Base-by-base conservation (phyloP, 2,888 invertebrate genomes). In the Chymomyza caudatula region DNA sequence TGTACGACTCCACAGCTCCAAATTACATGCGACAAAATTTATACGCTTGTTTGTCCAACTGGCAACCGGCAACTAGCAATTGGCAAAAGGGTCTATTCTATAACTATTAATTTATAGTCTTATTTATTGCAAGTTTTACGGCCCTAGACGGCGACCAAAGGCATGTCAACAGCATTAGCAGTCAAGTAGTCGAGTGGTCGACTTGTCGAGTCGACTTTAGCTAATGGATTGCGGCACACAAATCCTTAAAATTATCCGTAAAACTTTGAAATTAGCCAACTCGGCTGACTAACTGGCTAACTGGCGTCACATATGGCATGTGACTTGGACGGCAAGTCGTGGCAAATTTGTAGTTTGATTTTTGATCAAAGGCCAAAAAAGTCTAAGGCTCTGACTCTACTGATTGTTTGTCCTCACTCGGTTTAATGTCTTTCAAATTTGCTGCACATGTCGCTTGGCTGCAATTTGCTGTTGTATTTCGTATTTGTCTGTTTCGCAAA, bases 341-440 rank as follows among this genome's bases (percentile, higher is more conserved):
- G 70, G 76, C 80, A 77, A 82, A 82, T 84, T 84, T 82, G 82
- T 77, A 84, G 85, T 73, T 80, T 74, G 76, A 76, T 72, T 82
- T 80, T 85, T 85, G 85, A 86, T 85, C 85, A 84, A 86, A 85
- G 77, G 83, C 85, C 85, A 85, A 81, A 66, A 70, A 73, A 73
- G 37, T 58, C 65, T 66, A 6, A 3, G 11, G 8, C 29, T 17
- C 29, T 53, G 55, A 29, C 15, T 43, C 4, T 47, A 65, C 73
- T 79, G 80, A 79, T 82, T 80, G 76, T 47, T 22, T 58, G 47
- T 47, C 43, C 44, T 57, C 19, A 57, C 20, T 43, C 17, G 29
- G 23, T 19, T 49, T 37, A 19, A 20, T 37, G 37, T 56, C 17
- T 56, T 15, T 37, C 56, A 63, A 65, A 63, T 71, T 67, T 77